These are phyloP conservation scores for Lumbricus terrestris DNA, from an alignment of 2,888 invertebrate genomes.

Conservation along the genomic window DNA sequence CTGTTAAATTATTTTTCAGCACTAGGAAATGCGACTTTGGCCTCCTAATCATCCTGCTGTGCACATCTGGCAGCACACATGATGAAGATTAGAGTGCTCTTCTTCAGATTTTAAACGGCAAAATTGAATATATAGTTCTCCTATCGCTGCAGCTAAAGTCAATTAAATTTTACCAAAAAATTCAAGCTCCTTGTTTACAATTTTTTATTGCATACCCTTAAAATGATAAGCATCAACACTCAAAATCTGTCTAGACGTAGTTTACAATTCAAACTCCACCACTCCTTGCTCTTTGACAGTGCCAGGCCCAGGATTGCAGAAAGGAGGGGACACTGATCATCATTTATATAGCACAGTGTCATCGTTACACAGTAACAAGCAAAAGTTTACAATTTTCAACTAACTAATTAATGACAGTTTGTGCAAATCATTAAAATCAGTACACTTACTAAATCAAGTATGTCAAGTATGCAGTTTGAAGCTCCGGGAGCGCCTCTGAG, in stretches of 20 bases:
- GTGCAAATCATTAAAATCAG: too few relatives aligned
- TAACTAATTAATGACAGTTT: too few relatives aligned
- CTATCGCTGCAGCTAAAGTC: neutral
- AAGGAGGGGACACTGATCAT: too few relatives aligned
- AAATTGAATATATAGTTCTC: neutral
- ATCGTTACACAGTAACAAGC: too few relatives aligned
- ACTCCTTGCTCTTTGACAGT: too few relatives aligned
- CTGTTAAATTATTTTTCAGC: neutral
- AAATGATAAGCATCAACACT: neutral
- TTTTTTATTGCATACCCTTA: neutral
- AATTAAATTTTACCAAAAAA: neutral
- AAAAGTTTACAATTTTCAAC: too few relatives aligned
- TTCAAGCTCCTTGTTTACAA: neutral
- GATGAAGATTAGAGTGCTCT: neutral
- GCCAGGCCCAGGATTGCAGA: too few relatives aligned
- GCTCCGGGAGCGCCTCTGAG: too few relatives aligned
- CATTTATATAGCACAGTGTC: too few relatives aligned
- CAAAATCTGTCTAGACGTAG: neutral
- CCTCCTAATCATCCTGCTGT: neutral
- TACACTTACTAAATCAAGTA: too few relatives aligned
- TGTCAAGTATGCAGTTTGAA: too few relatives aligned
- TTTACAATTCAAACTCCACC: too few relatives aligned
- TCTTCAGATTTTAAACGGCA: neutral
- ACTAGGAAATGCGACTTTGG: neutral
- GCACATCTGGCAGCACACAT: neutral